These are phyloP conservation scores for Morpho helenor DNA, from an alignment of 2,888 invertebrate species.

Conservation along the genomic window DNA sequence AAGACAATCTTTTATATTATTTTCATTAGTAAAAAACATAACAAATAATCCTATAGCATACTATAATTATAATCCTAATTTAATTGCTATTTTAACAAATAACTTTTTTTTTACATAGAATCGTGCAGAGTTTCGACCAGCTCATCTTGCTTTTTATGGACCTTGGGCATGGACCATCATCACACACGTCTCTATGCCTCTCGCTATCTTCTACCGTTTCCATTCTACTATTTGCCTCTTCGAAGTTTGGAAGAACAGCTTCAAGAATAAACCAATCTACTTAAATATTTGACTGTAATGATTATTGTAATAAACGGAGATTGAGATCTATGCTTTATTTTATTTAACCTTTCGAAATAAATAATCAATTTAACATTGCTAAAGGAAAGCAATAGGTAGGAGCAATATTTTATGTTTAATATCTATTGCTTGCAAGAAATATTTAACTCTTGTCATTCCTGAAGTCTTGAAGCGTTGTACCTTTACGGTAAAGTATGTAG, in stretches of 20 bases:
- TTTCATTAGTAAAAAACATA: no score
- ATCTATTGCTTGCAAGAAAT: no score
- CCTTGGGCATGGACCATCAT: conserved; percentile 96
- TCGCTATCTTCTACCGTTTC: conserved; percentile 94
- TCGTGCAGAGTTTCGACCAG: conserved; percentile 89
- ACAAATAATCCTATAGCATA: no score
- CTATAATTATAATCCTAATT: not conserved
- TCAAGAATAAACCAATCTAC: conserved; percentile 82
- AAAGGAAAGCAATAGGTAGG: no score
- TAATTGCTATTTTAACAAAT: conserved; percentile 33
- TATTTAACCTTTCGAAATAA: not conserved
- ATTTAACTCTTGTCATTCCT: no score
- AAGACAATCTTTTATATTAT: no score
- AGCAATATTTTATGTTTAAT: no score
- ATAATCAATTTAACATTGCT: no score
- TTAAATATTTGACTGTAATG: conserved; percentile 57
- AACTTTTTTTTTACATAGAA: conserved; percentile 65
- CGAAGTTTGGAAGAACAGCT: conserved; percentile 95
- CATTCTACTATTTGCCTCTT: conserved; percentile 95
- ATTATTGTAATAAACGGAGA: conserved; percentile 7
- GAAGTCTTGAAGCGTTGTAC: no score
- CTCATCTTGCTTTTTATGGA: conserved; percentile 90
- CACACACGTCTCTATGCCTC: conserved; percentile 92
- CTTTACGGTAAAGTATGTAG: no score
- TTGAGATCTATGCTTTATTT: not conserved